Evolutionary conservation across 2,113 vertebrate species (phyloP).

Genomic region (Cephalopholis sonnerati): DNA sequence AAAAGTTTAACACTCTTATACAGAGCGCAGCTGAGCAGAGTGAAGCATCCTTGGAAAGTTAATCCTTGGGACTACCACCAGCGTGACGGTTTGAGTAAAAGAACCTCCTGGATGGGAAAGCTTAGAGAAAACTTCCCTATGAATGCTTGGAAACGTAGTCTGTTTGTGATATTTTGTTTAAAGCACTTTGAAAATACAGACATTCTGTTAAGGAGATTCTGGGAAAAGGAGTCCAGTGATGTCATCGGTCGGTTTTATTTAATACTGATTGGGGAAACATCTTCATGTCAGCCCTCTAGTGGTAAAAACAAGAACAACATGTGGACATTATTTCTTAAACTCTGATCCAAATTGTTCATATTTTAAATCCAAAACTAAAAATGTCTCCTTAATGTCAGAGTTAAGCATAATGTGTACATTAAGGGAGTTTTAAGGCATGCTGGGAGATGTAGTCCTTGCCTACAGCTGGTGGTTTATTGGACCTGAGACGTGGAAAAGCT

Average conservation of each 20-base stretch:
- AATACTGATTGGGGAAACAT: constrained; percentile 28
- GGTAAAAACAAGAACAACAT: not conserved
- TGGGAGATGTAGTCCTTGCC: constrained; percentile 32
- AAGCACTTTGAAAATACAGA: constrained; percentile 35
- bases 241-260: not conserved
- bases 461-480: not conserved
- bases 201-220: constrained; percentile 51
- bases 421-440: constrained; percentile 5
- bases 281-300: not conserved
- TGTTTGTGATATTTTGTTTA: not conserved
- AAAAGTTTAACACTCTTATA: too few relatives aligned
- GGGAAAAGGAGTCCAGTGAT: constrained; percentile 47
- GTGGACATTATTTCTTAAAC: not conserved
- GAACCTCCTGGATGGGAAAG: not conserved
- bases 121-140: not conserved
- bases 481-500: not conserved
- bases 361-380: not conserved
- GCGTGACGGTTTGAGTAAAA: not conserved
- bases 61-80: constrained; percentile 6
- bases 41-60: constrained; percentile 21
- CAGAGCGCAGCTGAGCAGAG: not conserved
- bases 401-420: not conserved
- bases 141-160: constrained; percentile 29
- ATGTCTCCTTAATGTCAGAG: not conserved
- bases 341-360: not conserved